Evolutionary conservation across 2,113 vertebrate species (phyloP).

Genomic region (Percina caprodes): DNA sequence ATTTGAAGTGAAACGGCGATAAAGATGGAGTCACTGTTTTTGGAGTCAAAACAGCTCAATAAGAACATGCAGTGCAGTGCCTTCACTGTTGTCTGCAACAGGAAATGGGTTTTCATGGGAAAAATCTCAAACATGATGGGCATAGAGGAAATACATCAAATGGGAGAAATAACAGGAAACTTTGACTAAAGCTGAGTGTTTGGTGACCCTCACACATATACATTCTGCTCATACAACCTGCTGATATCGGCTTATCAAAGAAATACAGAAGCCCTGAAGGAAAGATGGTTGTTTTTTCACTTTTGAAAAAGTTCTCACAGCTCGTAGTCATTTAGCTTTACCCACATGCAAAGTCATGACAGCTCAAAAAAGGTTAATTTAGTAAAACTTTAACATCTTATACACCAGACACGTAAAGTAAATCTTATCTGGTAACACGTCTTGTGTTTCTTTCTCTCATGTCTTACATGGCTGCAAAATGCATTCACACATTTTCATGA

Average conservation of each 20-base stretch:
- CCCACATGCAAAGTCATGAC: not conserved
- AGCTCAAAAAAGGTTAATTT: too few relatives aligned
- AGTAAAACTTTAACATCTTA: not conserved
- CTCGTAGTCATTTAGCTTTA: not conserved
- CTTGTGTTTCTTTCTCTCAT: not conserved
- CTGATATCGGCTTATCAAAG: constrained; percentile 27
- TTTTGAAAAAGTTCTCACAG: not conserved
- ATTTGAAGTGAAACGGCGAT: not conserved
- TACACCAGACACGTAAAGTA: not conserved
- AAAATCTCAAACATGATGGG: constrained; percentile 52
- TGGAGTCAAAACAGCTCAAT: constrained; percentile 20
- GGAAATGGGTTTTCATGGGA: constrained; percentile 68
- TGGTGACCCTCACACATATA: constrained; percentile 33
- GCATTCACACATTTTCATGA: constrained; percentile 26
- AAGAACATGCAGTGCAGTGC: not conserved
- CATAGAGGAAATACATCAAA: constrained; percentile 62
- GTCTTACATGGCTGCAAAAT: not conserved
- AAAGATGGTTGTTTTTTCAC: not conserved
- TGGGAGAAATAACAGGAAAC: constrained; percentile 72
- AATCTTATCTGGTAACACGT: not conserved
- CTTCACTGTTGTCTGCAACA: constrained; percentile 23
- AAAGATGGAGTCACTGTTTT: not conserved
- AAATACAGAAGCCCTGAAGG: not conserved
- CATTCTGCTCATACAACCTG: constrained; percentile 2
- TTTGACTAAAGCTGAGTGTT: constrained; percentile 55